Percentiles rank a stretch among this genome's conserved stretches.
Conservation (phyloP, 1,140 invertebrate species). For the Probaryconus sp. region DNA sequence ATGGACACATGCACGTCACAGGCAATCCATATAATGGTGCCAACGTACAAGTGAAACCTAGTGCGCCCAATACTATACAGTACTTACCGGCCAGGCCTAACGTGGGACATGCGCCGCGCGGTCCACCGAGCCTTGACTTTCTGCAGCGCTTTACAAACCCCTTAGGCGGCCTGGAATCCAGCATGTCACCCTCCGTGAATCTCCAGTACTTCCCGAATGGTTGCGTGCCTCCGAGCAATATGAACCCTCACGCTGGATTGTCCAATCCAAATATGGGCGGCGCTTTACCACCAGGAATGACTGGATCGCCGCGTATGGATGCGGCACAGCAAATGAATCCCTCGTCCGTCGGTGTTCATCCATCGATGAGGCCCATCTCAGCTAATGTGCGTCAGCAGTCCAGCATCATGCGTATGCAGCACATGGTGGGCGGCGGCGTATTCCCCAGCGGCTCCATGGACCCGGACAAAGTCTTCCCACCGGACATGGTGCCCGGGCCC, state of each 20-base stretch:
- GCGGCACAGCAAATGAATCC: slow-evolving; percentile 67
- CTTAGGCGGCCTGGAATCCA: slow-evolving; percentile 84
- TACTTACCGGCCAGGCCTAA: slow-evolving; percentile 95
- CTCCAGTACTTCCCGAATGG: slow-evolving; percentile 86
- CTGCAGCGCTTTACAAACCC: slow-evolving; percentile 92
- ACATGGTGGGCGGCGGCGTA: slow-evolving; percentile 79
- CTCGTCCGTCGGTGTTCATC: slow-evolving; percentile 66
- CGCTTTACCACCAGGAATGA: slow-evolving; percentile 76
- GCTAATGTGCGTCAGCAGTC: slow-evolving; percentile 73
- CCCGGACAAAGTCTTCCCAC: slow-evolving; percentile 74
- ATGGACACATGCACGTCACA: slow-evolving; percentile 49
- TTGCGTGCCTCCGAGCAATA: slow-evolving; percentile 70
- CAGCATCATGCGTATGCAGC: slow-evolving; percentile 80
- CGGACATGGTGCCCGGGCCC: slow-evolving; percentile 72
- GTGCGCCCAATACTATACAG: slow-evolving; percentile 98
- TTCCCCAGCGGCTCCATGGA: slow-evolving; percentile 77
- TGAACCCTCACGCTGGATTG: slow-evolving; percentile 47
- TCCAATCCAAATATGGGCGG: slow-evolving; percentile 73
- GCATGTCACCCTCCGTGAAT: slow-evolving; percentile 83
- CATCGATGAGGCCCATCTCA: slow-evolving; percentile 73
- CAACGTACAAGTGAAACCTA: slow-evolving; percentile 95
- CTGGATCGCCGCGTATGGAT: slow-evolving; percentile 74
- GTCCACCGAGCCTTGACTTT: slow-evolving; percentile 95
- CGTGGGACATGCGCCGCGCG: slow-evolving; percentile 82
- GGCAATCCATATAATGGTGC: slow-evolving; percentile 87